A percentile compares a stretch with the other conserved stretches of the same genome.
Conservation (phyloP, 2,113 vertebrate genomes). For the Phylloscopus trochilus region DNA sequence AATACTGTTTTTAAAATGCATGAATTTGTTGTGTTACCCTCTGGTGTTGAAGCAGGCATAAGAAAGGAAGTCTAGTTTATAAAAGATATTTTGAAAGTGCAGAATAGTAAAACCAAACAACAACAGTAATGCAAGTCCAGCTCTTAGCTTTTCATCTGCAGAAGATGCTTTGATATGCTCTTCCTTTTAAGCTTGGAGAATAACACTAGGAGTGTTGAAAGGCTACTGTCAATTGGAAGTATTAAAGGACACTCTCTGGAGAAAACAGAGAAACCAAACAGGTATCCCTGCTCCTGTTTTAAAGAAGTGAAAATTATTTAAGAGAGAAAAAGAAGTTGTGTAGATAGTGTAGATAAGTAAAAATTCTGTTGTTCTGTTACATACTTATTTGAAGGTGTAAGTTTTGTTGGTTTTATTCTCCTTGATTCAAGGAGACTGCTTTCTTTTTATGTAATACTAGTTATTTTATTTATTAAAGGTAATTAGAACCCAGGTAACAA, state of each 20-base stretch:
- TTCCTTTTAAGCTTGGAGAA: not conserved
- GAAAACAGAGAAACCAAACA: not conserved
- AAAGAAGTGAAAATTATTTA: not conserved
- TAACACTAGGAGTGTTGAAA: not conserved
- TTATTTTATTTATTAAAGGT: not conserved
- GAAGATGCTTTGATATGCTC: not conserved
- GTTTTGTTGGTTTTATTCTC: accelerated
- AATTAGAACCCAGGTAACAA: not conserved
- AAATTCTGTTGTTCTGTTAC: not conserved
- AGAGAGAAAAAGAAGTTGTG: not conserved
- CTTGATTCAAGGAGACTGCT: not conserved
- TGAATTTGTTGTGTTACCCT: not conserved
- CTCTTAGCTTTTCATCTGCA: not conserved
- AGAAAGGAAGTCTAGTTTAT: not conserved
- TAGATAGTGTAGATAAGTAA: not conserved
- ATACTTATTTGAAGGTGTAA: not conserved
- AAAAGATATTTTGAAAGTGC: not conserved
- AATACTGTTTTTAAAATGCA: not conserved
- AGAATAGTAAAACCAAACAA: not conserved
- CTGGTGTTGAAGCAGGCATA: not conserved
- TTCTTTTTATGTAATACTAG: not conserved
- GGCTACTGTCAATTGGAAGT: not conserved
- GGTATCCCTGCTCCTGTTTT: not conserved
- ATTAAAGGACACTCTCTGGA: not conserved
- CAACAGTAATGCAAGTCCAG: not conserved